Percentiles rank a stretch among this genome's conserved stretches.
Conservation (phyloP, 2,797 vertebrate species). For the Sebastes steindachneri region DNA sequence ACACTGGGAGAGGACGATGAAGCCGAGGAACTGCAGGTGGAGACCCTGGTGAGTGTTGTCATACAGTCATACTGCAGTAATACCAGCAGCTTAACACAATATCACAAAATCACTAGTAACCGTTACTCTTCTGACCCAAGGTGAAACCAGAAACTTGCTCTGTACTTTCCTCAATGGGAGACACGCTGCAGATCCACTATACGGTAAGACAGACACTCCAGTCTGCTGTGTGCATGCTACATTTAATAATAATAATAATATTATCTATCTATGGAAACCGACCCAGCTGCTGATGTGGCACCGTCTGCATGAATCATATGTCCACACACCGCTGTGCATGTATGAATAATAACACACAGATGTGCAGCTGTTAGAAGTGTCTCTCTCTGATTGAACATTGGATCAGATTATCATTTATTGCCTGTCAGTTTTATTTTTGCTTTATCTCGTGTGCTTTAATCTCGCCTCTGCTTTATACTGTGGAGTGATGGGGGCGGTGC, state of each 20-base stretch:
- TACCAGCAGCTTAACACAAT: not conserved
- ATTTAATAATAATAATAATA: not conserved
- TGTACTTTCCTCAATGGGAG: slow-evolving; percentile 86
- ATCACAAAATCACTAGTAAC: not conserved
- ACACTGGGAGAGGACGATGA: slow-evolving; percentile 57
- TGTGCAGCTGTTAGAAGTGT: not conserved
- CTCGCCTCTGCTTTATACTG: slow-evolving; percentile 6
- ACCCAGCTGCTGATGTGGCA: slow-evolving; percentile 69
- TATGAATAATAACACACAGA: not conserved
- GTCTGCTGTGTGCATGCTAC: not conserved
- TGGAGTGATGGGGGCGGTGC: slow-evolving; percentile 58
- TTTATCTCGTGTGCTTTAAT: not conserved
- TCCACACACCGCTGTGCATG: not conserved
- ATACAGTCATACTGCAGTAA: not conserved
- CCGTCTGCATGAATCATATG: slow-evolving; percentile 30
- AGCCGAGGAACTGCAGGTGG: slow-evolving; percentile 79
- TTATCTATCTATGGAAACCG: not conserved
- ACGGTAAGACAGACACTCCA: slow-evolving; percentile 86
- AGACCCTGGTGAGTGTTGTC: slow-evolving; percentile 80
- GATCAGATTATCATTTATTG: not conserved
- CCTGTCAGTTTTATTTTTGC: not conserved
- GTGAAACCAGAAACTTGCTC: slow-evolving; percentile 88
- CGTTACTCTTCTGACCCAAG: slow-evolving; percentile 69
- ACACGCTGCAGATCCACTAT: slow-evolving; percentile 94
- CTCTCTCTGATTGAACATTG: not conserved